Evolutionary conservation across 2,113 vertebrate species (phyloP).

Genomic region (Hemiscyllium ocellatum): DNA sequence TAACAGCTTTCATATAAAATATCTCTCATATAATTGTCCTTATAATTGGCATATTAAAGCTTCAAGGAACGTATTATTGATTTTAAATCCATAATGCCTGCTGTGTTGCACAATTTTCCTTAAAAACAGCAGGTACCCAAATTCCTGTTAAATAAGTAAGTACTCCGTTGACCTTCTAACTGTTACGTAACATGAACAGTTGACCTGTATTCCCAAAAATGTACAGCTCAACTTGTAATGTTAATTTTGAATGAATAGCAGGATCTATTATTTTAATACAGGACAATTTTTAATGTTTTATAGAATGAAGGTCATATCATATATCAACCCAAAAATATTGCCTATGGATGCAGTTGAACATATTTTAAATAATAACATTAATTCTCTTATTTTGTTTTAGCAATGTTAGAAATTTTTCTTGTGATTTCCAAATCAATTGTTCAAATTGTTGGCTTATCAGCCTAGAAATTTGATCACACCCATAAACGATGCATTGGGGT

Average conservation of each 20-base stretch:
- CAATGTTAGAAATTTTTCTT: not conserved
- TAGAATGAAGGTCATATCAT: not conserved
- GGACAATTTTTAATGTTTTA: constrained; percentile 20
- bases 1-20: not conserved
- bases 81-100: not conserved
- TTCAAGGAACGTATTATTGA: not conserved
- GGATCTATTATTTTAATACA: constrained; percentile 77
- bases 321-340: not conserved
- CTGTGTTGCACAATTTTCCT: not conserved
- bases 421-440: not conserved
- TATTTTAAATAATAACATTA: not conserved
- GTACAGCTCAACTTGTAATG: not conserved
- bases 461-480: not conserved
- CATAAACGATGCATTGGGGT: not conserved
- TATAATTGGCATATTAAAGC: not conserved
- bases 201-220: not conserved
- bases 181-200: not conserved
- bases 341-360: not conserved
- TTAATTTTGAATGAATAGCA: constrained; percentile 75
- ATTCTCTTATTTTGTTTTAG: not conserved
- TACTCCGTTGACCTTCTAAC: not conserved
- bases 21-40: not conserved
- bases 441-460: not conserved
- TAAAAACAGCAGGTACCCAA: not conserved
- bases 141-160: not conserved